Base-by-base conservation (phyloP, 92 coral and sea anemone genomes). In the Porites rus region DNA sequence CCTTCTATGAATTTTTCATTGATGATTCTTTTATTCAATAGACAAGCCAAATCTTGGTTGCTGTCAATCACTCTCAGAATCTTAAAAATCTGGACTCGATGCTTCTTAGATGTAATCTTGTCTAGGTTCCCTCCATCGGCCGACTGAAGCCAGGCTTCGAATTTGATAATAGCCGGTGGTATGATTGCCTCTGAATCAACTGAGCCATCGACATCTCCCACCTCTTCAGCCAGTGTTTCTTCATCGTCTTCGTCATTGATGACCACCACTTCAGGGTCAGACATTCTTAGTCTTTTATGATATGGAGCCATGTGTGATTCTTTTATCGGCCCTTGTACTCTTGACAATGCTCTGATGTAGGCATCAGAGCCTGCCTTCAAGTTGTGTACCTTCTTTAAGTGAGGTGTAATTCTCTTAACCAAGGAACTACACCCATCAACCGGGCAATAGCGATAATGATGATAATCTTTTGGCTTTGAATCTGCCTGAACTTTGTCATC, bases 381-480 rank as follows among this genome's bases (percentile, higher is more conserved):
- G 46, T 81, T 38, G 18, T 81, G 86, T 21, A 81, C 22, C 16
- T 81, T 81, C 56, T 59, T 52, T 60, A 81, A n/a, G 21, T 81
- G 78, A 18, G 76, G 64, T 50, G 86, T 77, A 9, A 81, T 22
- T 20, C 86, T 69, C 46, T 82, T 71, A 16, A 71, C 78, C 54
- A 82, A 24, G 51, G 78, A 38, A 28, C 69, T 69, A 56, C 79
- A 80, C 24, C 76, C 85, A 28, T 64, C 25, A 28, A 64, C 60
- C 19, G 85, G 85, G 61, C 85, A 65, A 60, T 80, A 64, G 18
- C 68, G 64, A 67, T 69, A 67, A 19, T 81, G 14, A 65, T 67
- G 86, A 72, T 61, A 81, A 53, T 67, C 77, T 28, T 79, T 78
- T 13, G n/a, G 59, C 46, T 10, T 51, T 60, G 28, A 28, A 28